Evolutionary conservation across 2,113 vertebrate species (phyloP), one percentile per base, ranked within the genome.

Genomic region (Pituophis catenifer): DNA sequence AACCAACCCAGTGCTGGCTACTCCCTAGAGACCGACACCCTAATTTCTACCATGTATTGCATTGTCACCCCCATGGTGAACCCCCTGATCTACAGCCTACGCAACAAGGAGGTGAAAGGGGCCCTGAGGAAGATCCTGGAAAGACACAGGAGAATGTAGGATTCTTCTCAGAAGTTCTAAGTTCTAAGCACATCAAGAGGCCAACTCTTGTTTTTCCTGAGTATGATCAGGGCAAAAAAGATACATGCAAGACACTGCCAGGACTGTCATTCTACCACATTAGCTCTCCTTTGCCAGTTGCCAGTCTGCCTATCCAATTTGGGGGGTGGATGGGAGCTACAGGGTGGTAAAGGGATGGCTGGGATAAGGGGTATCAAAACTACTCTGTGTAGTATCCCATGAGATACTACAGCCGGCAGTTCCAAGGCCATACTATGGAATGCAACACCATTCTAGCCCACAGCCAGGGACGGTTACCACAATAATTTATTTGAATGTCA

Each of bases 1-100:
- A 59, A 87, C 44, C 55, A 85, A 2, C 91, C 91, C 33, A 87
- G 91, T 8, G 7, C 91, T 4, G 91, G 91, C 19, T 92, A 87
- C 91, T 92, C 85, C 38, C 19, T 92, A 85, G 85, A 62, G 85
- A 62, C 52, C 0, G 91, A 62, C 55, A 92, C 44, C 4, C 55
- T 92, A 17, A 19, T 87, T 48, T 92, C 91, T 57, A 92, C 85
- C 0, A 8, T 87, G 2, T 87, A 92, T 3, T 92, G 85, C 29
- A 87, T 92, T 12, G 7, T 92, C 81, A 92, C 85, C 53, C 91
- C 91, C 9, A 87, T 92, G 81, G 3, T 92, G 44, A 92, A 92
- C 85, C 91, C 91, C 2, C 44, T 92, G 15, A 92, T 92, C 85
- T 92, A 92, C 85, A 92, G 91, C 44, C 29, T 92, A 26, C 91